Evolutionary conservation across 1,140 invertebrate species (phyloP).

Genomic region (Nylanderia fulva): DNA sequence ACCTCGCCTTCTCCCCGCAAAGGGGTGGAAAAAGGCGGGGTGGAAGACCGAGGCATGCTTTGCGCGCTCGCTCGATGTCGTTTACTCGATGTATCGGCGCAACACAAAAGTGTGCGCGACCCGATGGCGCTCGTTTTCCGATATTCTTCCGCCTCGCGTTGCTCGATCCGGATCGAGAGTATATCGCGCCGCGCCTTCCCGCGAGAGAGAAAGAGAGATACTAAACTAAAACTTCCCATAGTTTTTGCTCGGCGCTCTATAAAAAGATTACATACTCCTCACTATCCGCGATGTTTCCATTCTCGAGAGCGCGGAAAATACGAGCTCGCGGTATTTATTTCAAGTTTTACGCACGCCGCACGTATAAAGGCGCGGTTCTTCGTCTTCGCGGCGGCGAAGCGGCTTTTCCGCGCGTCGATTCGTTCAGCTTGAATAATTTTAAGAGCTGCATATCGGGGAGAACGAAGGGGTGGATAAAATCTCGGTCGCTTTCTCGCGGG

Average conservation of each 20-base stretch:
- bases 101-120: slow-evolving; percentile 28
- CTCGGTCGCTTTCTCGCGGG: slow-evolving; percentile 25
- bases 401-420: neutral
- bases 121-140: slow-evolving; percentile 16
- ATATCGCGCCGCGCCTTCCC: neutral
- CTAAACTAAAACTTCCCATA: slow-evolving; percentile 11
- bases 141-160: slow-evolving; percentile 35
- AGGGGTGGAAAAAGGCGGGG: too few species aligned
- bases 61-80: neutral
- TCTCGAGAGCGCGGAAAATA: slow-evolving; percentile 3
- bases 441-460: slow-evolving; percentile 10
- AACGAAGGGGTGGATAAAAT: neutral
- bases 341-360: neutral
- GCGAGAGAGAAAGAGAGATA: too few species aligned
- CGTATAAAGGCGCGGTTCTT: slow-evolving; percentile 32
- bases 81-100: slow-evolving; percentile 8
- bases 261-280: slow-evolving; percentile 32
- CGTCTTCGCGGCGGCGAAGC: neutral
- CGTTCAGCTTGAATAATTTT: slow-evolving; percentile 40
- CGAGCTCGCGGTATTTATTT: slow-evolving; percentile 25
- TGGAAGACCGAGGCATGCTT: slow-evolving; percentile 2
- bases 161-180: slow-evolving; percentile 24
- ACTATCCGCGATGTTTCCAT: slow-evolving; percentile 2
- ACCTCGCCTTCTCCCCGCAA: slow-evolving; percentile 8
- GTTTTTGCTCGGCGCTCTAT: neutral